Conservation (phyloP, 2,888 invertebrate species). For the Cenopis cana region DNA sequence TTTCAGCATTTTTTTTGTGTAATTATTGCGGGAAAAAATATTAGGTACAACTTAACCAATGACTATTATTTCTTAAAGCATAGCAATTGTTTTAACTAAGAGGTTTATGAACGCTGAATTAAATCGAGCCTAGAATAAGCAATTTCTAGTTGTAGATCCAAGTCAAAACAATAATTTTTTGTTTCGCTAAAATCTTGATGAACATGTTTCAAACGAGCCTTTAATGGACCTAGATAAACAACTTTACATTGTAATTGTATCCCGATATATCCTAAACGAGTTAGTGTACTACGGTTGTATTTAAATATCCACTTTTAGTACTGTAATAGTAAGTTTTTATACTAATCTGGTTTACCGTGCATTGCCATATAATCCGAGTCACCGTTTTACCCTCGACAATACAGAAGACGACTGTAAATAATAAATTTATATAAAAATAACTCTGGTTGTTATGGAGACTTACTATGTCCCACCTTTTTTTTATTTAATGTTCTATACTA, state of each 20-base stretch:
- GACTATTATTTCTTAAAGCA: too few relatives aligned
- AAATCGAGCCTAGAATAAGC: not conserved
- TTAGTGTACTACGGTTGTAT: slow-evolving; percentile 3
- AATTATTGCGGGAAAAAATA: too few relatives aligned
- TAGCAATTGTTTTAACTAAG: too few relatives aligned
- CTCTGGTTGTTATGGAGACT: not conserved
- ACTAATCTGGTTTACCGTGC: slow-evolving; percentile 6
- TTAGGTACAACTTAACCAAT: too few relatives aligned
- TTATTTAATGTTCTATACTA: too few relatives aligned
- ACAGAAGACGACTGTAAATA: slow-evolving; percentile 7
- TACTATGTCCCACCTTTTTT: not conserved
- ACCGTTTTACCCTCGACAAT: not conserved
- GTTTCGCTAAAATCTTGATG: slow-evolving; percentile 13
- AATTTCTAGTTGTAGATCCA: slow-evolving; percentile 12
- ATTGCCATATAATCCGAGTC: slow-evolving; percentile 2
- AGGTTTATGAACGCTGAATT: too few relatives aligned
- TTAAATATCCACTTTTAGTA: slow-evolving; percentile 27
- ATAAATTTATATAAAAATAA: slow-evolving; percentile 21
- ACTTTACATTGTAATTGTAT: slow-evolving; percentile 6
- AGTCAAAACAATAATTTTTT: slow-evolving; percentile 29
- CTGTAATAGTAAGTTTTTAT: slow-evolving; percentile 19
- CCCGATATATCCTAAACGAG: slow-evolving; percentile 24
- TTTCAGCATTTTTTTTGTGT: too few relatives aligned
- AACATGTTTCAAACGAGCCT: slow-evolving; percentile 12
- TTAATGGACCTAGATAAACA: slow-evolving; percentile 11